These are phyloP conservation scores for Holothuria leucospilota DNA, from an alignment of 53 echinoderm and acorn worm genomes.

Conservation along the genomic window DNA sequence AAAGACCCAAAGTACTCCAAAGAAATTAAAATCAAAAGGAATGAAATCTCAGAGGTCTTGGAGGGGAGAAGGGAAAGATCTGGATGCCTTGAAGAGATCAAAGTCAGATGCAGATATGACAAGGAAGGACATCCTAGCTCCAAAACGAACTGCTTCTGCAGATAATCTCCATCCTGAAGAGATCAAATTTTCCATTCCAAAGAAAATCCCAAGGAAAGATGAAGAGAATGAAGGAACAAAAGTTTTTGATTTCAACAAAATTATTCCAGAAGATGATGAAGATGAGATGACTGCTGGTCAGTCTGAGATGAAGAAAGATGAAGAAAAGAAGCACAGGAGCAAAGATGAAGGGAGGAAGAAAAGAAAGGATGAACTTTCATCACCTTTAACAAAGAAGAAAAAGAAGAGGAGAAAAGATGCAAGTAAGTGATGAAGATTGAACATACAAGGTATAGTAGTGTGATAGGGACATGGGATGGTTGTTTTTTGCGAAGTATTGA, in stretches of 20 bases:
- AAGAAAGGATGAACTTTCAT: neutral
- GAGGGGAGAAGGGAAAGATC: neutral
- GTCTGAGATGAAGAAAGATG: neutral
- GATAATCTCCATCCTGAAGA: neutral
- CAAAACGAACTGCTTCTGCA: neutral
- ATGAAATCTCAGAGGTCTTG: neutral
- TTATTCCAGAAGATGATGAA: neutral
- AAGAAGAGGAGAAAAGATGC: conserved; percentile 86
- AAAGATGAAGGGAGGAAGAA: conserved; percentile 1
- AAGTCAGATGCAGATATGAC: conserved; percentile 18
- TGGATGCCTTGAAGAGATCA: neutral
- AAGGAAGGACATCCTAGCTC: conserved; percentile 9
- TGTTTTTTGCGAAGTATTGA: no score
- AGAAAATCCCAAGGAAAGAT: conserved; percentile 14
- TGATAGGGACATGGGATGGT: no score
- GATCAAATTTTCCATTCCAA: conserved; percentile 17
- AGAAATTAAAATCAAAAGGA: neutral
- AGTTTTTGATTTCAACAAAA: neutral
- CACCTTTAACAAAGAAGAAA: conserved; percentile 54
- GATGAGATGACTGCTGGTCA: conserved; percentile 29
- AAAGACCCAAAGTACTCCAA: conserved; percentile 19
- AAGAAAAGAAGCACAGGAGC: conserved; percentile 9
- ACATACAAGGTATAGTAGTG: no score
- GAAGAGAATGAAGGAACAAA: conserved; percentile 7
- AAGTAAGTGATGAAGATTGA: conserved; percentile 59